Evolutionary conservation across 2,888 invertebrate genomes (phyloP).

Genomic region (Eupithecia subumbrata): DNA sequence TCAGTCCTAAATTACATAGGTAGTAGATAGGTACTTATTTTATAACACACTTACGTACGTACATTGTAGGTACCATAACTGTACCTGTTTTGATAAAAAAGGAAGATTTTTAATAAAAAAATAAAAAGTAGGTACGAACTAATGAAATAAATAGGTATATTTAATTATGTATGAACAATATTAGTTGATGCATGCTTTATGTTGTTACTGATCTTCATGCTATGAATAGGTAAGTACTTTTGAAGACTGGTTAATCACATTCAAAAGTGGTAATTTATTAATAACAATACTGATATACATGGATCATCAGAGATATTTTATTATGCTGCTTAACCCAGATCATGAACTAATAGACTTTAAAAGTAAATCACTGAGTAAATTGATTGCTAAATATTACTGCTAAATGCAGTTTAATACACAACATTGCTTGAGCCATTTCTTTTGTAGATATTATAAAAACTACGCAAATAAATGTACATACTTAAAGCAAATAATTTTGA

Average conservation of each 20-base stretch:
- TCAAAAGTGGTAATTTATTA: not conserved
- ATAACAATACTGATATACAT: conserved; percentile 20
- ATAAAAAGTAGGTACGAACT: conserved; percentile 16
- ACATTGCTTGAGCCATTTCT: conserved; percentile 29
- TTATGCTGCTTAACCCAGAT: not conserved
- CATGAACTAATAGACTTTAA: not conserved
- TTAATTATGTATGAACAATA: conserved; percentile 12
- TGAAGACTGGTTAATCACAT: conserved; percentile 34
- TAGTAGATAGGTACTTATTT: not conserved
- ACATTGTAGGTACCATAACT: not conserved
- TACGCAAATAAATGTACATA: conserved; percentile 38
- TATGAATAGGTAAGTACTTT: conserved; percentile 16
- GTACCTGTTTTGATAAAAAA: conserved; percentile 2
- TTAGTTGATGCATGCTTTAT: conserved; percentile 34
- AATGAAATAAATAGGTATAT: conserved; percentile 16
- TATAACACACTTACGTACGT: not conserved
- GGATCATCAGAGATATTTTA: conserved; percentile 18
- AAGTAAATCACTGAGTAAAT: not conserved
- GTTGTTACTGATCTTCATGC: conserved; percentile 32
- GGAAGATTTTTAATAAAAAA: conserved; percentile 25
- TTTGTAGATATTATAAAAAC: conserved; percentile 15
- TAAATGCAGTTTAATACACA: conserved; percentile 19
- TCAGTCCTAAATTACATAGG: not conserved
- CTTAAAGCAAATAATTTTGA: conserved; percentile 56
- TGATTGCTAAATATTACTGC: conserved; percentile 2